These are phyloP conservation scores for Cotesia congregata DNA, from an alignment of 2,888 invertebrate species.

Conservation along the genomic window DNA sequence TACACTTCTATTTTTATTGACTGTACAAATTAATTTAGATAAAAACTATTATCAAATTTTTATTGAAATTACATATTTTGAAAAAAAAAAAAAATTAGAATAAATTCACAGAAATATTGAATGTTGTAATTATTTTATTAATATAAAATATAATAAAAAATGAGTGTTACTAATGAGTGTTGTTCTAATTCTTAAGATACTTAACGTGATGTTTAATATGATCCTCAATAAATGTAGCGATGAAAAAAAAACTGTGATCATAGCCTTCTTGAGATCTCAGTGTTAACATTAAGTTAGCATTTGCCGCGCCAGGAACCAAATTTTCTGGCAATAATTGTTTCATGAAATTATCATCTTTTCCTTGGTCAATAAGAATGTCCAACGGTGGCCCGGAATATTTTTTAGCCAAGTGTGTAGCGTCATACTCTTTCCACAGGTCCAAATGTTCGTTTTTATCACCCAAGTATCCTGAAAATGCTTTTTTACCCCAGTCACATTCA, in stretches of 20 bases:
- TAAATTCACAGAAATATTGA: not conserved
- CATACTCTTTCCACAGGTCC: constrained; percentile 83
- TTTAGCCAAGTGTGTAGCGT: constrained; percentile 87
- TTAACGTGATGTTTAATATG: constrained; percentile 92
- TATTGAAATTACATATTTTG: not conserved
- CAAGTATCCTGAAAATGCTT: constrained; percentile 86
- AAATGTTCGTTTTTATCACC: constrained; percentile 76
- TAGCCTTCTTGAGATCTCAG: constrained; percentile 86
- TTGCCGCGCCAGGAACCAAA: constrained; percentile 78
- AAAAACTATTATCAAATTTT: too few species aligned
- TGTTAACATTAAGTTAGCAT: constrained; percentile 79
- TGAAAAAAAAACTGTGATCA: constrained; percentile 96
- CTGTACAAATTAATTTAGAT: too few species aligned
- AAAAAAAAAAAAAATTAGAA: not conserved
- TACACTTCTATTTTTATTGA: too few species aligned
- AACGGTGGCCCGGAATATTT: constrained; percentile 87
- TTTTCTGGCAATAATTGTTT: constrained; percentile 88
- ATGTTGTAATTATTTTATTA: not conserved
- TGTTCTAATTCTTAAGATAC: constrained; percentile 73
- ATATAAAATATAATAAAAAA: not conserved
- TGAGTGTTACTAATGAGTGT: not conserved
- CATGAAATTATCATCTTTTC: constrained; percentile 85
- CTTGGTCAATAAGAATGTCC: constrained; percentile 92
- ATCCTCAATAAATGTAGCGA: constrained; percentile 91
- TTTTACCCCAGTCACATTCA: constrained; percentile 88